Base-by-base conservation (phyloP, 1,140 invertebrate species). In the Drosophila kepulauana region DNA sequence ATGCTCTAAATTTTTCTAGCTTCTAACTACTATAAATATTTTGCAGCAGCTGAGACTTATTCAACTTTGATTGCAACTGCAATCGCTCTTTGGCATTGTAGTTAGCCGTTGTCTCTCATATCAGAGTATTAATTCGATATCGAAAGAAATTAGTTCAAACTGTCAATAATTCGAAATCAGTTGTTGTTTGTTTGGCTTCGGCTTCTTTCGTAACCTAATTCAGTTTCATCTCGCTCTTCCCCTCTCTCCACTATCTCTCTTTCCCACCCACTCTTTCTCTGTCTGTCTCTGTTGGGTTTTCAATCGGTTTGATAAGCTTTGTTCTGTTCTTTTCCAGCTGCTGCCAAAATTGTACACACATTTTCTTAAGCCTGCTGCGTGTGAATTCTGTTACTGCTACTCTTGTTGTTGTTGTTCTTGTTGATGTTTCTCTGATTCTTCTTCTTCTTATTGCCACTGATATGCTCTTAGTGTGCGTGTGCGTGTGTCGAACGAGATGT, bases 291-390 rank as follows among this genome's bases (percentile, higher is more conserved):
- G 10, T 33, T 54, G 25, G 13, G 38, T 56, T 56, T 56, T 45
- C 51, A 65, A 65, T 65, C 28, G 38, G 41, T 41, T 46, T 65
- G 63, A 65, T 56, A 65, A 56, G 63, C 63, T 65, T 56, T 65
- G 63, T 65, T 56, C 16, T 54, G 49, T 45, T 54, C 62, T 54
- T 51, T 30, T 45, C 1, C 62, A 65, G 62, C 51, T 65, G 63
- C 63, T 65, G 51, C 41, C 51, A 65, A 65, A 65, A 65, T 46
- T 56, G 51, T 56, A 46, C 38, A 56, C 41, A 46, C 63, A 65
- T 30, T 65, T 65, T 65, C 51, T 65, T 65, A 46, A 56, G 51
- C 51, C 63, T 56, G 51, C 51, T 45, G 38, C 35, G 51, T 56
- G 63, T 56, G 62, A 56, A 43, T 54, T 28, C 30, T 30, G 1